Conservation (phyloP, 2,113 vertebrate genomes). For the Thalassarche chlororhynchos region DNA sequence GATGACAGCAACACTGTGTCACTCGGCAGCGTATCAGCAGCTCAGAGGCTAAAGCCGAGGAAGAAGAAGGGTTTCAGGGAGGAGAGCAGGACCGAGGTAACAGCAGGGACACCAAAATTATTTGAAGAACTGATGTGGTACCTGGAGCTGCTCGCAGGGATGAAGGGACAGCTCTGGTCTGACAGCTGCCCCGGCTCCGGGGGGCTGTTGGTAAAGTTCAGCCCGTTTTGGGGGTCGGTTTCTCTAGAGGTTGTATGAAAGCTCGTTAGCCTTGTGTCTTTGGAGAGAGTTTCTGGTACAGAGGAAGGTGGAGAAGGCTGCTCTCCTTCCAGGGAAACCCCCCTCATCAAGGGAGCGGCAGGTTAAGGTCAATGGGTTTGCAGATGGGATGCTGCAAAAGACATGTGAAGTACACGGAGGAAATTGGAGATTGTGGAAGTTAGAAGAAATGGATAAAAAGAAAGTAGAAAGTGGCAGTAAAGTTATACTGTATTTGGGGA, state of each 20-base stretch:
- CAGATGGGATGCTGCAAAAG: background rate
- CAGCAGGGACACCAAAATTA: background rate
- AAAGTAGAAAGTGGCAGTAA: background rate
- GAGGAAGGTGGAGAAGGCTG: background rate
- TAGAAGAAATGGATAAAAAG: background rate
- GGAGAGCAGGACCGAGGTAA: background rate
- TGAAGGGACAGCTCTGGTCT: background rate
- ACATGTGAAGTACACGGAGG: rapidly evolving
- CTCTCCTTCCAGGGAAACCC: background rate
- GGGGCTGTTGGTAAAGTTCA: background rate
- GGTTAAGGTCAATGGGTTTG: background rate
- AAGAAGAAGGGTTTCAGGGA: background rate
- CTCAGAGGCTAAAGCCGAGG: background rate
- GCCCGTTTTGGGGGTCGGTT: background rate
- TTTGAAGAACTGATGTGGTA: background rate
- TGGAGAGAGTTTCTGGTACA: background rate
- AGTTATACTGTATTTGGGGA: background rate
- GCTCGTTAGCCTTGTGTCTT: too few species aligned
- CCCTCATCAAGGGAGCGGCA: background rate
- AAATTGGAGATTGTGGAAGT: background rate
- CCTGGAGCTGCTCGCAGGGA: background rate
- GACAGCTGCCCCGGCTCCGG: background rate
- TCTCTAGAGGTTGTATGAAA: background rate
- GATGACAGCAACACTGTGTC: background rate
- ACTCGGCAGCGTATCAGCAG: background rate